Evolutionary conservation across 2,888 invertebrate species (phyloP).

Genomic region (Myopa testacea): DNA sequence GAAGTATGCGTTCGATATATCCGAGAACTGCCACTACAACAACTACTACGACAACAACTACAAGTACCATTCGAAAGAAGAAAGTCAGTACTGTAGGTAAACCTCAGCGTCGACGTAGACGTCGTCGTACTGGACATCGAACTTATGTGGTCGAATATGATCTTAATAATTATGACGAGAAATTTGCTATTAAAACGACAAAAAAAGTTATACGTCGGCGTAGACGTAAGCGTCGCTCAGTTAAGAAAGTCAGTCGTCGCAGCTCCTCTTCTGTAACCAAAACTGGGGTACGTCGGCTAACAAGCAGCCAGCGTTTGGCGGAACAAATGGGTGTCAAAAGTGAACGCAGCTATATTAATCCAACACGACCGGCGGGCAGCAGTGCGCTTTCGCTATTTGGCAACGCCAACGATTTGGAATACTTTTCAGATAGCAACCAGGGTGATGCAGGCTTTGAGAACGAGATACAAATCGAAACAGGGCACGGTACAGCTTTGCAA

Average conservation of each 20-base stretch:
- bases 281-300: constrained; percentile 43
- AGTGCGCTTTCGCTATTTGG: constrained; percentile 76
- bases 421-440: constrained; percentile 73
- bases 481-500: constrained; percentile 69
- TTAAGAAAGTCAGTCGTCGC: constrained; percentile 41
- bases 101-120: constrained; percentile 47
- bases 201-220: constrained; percentile 69
- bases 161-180: constrained; percentile 73
- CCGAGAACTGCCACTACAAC: constrained; percentile 49
- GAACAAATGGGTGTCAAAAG: constrained; percentile 61
- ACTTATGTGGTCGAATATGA: constrained; percentile 78
- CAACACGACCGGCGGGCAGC: constrained; percentile 51
- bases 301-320: constrained; percentile 61
- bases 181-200: constrained; percentile 72
- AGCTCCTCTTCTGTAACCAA: not conserved
- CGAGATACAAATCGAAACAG: constrained; percentile 54
- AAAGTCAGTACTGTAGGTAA: constrained; percentile 46
- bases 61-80: constrained; percentile 50
- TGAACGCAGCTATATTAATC: constrained; percentile 49
- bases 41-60: constrained; percentile 56
- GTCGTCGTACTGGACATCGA: constrained; percentile 69
- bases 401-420: constrained; percentile 76
- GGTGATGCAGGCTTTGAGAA: constrained; percentile 63
- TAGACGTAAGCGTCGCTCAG: constrained; percentile 48
- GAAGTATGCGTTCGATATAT: constrained; percentile 33